Evolutionary conservation across 2,888 invertebrate species (phyloP), one percentile per base, ranked within the genome.

Genomic region (Griposia aprilina): DNA sequence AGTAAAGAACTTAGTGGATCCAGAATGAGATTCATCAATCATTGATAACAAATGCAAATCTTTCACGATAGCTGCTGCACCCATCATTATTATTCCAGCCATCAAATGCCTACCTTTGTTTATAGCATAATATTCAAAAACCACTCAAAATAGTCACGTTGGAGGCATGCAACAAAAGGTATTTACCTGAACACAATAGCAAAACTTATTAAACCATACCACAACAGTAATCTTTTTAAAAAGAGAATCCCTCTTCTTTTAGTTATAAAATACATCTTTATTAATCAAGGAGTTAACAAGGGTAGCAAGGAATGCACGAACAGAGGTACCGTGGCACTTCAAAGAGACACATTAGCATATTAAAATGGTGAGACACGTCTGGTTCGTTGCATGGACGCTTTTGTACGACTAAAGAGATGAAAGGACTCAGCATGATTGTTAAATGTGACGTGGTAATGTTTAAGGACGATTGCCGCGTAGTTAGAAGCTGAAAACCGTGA

Each of bases 291-390:
- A 78, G 73, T 82, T 78, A 83, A 77, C 75, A 62, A 59, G 80
- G 87, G 76, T 36, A 36, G 30, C 2, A 78, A 15, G 41, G 45
- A 57, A 71, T 66, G 67, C 76, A 78, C 63, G 80, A 65, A 72
- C 87, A 72, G n/a, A 52, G 36, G 79, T 78, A 81, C 85, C 67
- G 75, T 87, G 87, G 84, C 86, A 89, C 89, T 87, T 90, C 92
- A 90, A 91, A 92, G 90, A 82, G 78, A 77, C 60, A 79, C 90
- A 91, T 91, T 91, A 91, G 89, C 94, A 94, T 94, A 94, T 93
- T 93, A 94, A 93, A 93, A 93, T 92, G 90, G 90, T 88, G 88
- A 89, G 90, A 90, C 90, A 84, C 88, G 87, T 74, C 81, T 79
- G 23, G 59, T 45, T 52, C 30, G 50, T 52, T 80, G 63, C 59